A percentile compares a stretch with the other conserved stretches of the same genome.
Conservation (phyloP, 2,113 vertebrate genomes). For the Crotalus viridis region DNA sequence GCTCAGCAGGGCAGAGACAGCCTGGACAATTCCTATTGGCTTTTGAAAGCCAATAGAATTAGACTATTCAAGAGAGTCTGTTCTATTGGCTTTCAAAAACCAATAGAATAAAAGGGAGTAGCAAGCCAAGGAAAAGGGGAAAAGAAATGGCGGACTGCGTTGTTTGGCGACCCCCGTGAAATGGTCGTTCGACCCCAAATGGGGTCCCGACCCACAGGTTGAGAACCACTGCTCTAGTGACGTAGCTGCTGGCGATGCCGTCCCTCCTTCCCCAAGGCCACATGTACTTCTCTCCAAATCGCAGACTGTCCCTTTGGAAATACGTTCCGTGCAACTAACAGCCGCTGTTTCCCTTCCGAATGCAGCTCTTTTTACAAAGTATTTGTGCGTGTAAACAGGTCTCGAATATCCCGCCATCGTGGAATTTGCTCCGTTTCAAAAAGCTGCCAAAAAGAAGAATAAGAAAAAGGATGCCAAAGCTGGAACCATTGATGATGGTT, state of each 20-base stretch:
- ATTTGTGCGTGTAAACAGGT: conserved; percentile 70
- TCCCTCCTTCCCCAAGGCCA: neutral
- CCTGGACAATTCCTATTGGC: too few relatives aligned
- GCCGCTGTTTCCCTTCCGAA: neutral
- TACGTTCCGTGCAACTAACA: neutral
- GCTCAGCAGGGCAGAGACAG: too few relatives aligned
- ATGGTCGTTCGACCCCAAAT: too few relatives aligned
- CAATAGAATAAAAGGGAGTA: too few relatives aligned
- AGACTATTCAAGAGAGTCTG: too few relatives aligned
- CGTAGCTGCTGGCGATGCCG: neutral
- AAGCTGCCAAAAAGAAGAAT: conserved; percentile 94
- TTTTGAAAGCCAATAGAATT: too few relatives aligned
- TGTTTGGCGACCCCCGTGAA: too few relatives aligned
- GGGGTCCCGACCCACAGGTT: too few relatives aligned
- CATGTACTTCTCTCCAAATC: neutral
- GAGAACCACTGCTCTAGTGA: too few relatives aligned
- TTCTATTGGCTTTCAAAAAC: too few relatives aligned
- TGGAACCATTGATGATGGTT: conserved; percentile 93
- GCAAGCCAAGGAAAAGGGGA: too few relatives aligned
- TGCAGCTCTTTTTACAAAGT: neutral
- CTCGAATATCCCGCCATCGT: conserved; percentile 95
- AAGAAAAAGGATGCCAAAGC: conserved; percentile 97
- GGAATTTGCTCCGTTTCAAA: conserved; percentile 99
- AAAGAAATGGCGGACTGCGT: too few relatives aligned
- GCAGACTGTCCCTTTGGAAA: neutral